These are phyloP conservation scores for Atherix ibis DNA, from an alignment of 2,888 invertebrate species.

Conservation along the genomic window DNA sequence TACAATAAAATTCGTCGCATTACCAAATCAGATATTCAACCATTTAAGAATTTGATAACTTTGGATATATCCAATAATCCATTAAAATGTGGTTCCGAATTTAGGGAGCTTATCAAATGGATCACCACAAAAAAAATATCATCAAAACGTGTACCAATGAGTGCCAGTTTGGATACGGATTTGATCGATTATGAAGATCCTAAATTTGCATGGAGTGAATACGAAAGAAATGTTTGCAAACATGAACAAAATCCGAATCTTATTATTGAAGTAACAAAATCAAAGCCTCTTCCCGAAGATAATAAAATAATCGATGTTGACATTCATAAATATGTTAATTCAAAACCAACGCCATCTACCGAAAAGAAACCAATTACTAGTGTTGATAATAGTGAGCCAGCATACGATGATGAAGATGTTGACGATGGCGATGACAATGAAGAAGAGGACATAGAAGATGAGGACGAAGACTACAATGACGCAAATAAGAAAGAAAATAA, in stretches of 20 bases:
- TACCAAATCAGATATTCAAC: slow-evolving; percentile 21
- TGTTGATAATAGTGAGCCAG: too few relatives aligned
- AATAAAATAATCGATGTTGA: too few relatives aligned
- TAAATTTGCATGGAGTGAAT: slow-evolving; percentile 23
- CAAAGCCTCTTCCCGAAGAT: too few relatives aligned
- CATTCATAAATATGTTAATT: too few relatives aligned
- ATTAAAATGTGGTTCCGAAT: slow-evolving; percentile 49
- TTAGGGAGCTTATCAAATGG: slow-evolving; percentile 44
- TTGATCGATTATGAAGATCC: slow-evolving; percentile 12
- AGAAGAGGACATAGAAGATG: slow-evolving; percentile 16
- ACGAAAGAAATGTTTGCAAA: slow-evolving; percentile 28
- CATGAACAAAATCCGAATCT: slow-evolving; percentile 14
- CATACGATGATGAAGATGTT: slow-evolving; percentile 28
- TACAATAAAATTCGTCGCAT: slow-evolving; percentile 26
- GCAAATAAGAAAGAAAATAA: slow-evolving; percentile 15
- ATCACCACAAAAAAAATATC: slow-evolving; percentile 21
- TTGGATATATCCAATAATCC: slow-evolving; percentile 46
- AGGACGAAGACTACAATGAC: slow-evolving; percentile 15
- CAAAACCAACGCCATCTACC: too few relatives aligned
- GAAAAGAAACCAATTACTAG: too few relatives aligned
- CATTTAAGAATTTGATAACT: slow-evolving; percentile 31
- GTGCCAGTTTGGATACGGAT: slow-evolving; percentile 17
- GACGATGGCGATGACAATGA: slow-evolving; percentile 27
- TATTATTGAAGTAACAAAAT: slow-evolving; percentile 11
- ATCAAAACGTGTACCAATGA: slow-evolving; percentile 18